Base-by-base conservation (phyloP, 2,797 vertebrate genomes). In the Bradypodion ventrale region DNA sequence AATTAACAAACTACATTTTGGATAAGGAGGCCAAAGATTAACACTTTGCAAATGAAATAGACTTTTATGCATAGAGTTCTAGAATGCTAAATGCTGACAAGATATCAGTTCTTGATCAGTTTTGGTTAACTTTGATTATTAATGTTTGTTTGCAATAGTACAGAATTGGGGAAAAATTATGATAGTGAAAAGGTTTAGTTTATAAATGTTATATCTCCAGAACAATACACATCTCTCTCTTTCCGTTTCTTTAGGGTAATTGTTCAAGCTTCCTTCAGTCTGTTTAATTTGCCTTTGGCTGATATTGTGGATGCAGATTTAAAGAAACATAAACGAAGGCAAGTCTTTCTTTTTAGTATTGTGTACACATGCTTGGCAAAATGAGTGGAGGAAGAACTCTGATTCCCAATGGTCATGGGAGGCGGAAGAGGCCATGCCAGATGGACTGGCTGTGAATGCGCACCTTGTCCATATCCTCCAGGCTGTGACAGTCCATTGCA, bases 251-350 rank as follows among this genome's bases (percentile, higher is more conserved):
- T 46, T 89, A 98, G 98, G 97, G 92, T 98, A 52, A 72, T 97
- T 83, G 93, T 98, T 60, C 96, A 97, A 78, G 97, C 97, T 78
- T 90, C 96, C 6, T 98, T 97, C 93, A 98, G 97, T 92, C 95
- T 99, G 69, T 99, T 99, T 91, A 95, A 96, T 78, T 93, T 99
- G 91, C 98, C 97, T 37, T 89, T 99, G 94, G 97, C 97, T 84
- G 98, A 98, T 91, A 97, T 98, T 88, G 93, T 98, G 21, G 97
- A 98, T 92, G 95, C 93, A 74, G 97, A 98, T 92, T 87, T 98
- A 86, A 93, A 96, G 84, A 98, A 94, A 84, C 94, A 98, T 94
- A 97, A 97, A 75, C 94, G 96, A 92, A 97, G 97, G 98, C 98
- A 95, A 93, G 93, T 95, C 52, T 56, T 19, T 56, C 13, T 32